Percentiles rank a stretch among this genome's conserved stretches.
These are phyloP conservation scores for Oxyscelio sp. DNA, from an alignment of 2,888 invertebrate species.

Conservation along the genomic window DNA sequence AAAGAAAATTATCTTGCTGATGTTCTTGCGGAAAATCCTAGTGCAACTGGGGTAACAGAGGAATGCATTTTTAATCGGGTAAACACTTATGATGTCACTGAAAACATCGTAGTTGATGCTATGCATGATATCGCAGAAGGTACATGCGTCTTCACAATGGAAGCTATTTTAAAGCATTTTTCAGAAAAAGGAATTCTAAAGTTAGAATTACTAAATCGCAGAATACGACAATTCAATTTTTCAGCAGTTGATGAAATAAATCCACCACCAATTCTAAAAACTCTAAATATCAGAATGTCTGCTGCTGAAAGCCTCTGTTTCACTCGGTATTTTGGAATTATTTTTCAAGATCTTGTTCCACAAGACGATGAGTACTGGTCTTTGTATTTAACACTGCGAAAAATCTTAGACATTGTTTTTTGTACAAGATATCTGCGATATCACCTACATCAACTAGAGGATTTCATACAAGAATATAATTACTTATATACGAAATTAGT, in stretches of 20 bases:
- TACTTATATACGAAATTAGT: slow-evolving; percentile 30
- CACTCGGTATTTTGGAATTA: slow-evolving; percentile 44
- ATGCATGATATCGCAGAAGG: slow-evolving; percentile 25
- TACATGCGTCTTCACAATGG: slow-evolving; percentile 11
- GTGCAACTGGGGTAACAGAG: slow-evolving; percentile 18
- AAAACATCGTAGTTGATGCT: slow-evolving; percentile 24
- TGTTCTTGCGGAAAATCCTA: slow-evolving; percentile 11
- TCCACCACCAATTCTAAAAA: slow-evolving; percentile 14
- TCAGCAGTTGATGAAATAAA: slow-evolving; percentile 7
- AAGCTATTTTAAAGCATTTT: slow-evolving; percentile 19
- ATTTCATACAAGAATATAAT: slow-evolving; percentile 47
- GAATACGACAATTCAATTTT: slow-evolving; percentile 27
- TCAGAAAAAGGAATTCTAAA: slow-evolving; percentile 7
- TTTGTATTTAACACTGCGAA: slow-evolving; percentile 40
- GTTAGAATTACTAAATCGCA: slow-evolving; percentile 7
- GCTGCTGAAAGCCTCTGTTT: slow-evolving; percentile 42
- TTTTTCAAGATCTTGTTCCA: slow-evolving; percentile 38
- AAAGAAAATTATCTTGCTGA: slow-evolving; percentile 44
- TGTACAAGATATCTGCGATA: slow-evolving; percentile 3
- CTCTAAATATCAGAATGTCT: slow-evolving; percentile 41
- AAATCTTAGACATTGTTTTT: slow-evolving; percentile 44
- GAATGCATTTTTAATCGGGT: slow-evolving; percentile 58
- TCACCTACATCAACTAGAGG: slow-evolving; percentile 27
- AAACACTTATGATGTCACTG: slow-evolving; percentile 22
- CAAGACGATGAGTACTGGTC: slow-evolving; percentile 43